These are phyloP conservation scores for Lycorma delicatula DNA, from an alignment of 1,140 invertebrate species.

Conservation along the genomic window DNA sequence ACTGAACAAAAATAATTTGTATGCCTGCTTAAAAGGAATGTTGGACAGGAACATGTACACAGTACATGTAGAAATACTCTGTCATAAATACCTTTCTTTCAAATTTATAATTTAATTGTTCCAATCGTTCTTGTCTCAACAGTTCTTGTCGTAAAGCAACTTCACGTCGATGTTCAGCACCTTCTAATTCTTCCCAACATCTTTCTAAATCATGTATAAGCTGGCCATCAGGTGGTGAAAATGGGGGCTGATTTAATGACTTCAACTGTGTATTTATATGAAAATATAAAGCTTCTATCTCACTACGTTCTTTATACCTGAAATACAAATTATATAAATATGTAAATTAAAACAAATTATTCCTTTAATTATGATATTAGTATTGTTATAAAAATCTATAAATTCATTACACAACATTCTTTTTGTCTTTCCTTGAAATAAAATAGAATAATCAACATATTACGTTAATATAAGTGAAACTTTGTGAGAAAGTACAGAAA, in stretches of 20 bases:
- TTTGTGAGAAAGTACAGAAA: too few relatives aligned
- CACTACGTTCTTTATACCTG: slow-evolving; percentile 90
- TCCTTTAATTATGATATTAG: too few relatives aligned
- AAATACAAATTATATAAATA: too few relatives aligned
- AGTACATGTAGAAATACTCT: too few relatives aligned
- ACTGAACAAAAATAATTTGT: background rate
- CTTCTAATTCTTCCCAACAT: slow-evolving; percentile 87
- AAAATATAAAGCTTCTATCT: slow-evolving; percentile 94
- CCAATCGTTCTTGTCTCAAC: slow-evolving; percentile 83
- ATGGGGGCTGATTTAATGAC: slow-evolving; percentile 81
- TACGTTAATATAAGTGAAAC: too few relatives aligned
- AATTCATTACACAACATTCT: too few relatives aligned
- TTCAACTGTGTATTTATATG: slow-evolving; percentile 95
- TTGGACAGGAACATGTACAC: too few relatives aligned
- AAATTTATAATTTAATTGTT: slow-evolving; percentile 94
- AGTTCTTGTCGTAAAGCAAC: slow-evolving; percentile 86
- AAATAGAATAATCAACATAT: too few relatives aligned
- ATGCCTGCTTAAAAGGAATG: background rate
- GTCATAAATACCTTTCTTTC: slow-evolving; percentile 67
- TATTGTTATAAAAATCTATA: too few relatives aligned
- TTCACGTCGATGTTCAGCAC: slow-evolving; percentile 90
- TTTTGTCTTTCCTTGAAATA: too few relatives aligned
- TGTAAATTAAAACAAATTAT: too few relatives aligned
- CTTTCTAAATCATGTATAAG: slow-evolving; percentile 86
- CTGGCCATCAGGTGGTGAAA: slow-evolving; percentile 84